These are phyloP conservation scores for Mactra quadrangularis DNA, from an alignment of 1,140 invertebrate genomes.

Conservation along the genomic window DNA sequence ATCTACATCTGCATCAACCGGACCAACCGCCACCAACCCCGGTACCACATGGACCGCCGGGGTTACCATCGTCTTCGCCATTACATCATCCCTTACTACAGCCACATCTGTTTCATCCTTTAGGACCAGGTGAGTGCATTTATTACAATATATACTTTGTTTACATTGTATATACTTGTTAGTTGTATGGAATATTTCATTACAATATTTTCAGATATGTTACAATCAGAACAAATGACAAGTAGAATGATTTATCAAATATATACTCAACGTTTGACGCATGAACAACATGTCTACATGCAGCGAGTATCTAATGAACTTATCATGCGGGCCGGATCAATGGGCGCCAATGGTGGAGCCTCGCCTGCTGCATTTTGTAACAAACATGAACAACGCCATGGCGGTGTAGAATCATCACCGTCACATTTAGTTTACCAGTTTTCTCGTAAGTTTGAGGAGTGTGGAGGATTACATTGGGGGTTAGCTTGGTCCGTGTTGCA, in stretches of 20 bases:
- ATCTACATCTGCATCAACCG: slow-evolving; percentile 92
- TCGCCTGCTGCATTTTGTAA: slow-evolving; percentile 17
- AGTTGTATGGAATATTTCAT: background rate
- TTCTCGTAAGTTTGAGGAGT: slow-evolving; percentile 78
- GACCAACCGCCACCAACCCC: slow-evolving; percentile 90
- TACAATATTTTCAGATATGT: slow-evolving; percentile 73
- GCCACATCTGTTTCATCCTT: slow-evolving; percentile 81
- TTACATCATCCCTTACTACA: slow-evolving; percentile 85
- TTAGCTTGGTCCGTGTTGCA: too few relatives aligned
- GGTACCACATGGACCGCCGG: slow-evolving; percentile 85
- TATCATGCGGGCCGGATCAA: slow-evolving; percentile 75
- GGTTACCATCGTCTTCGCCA: slow-evolving; percentile 85
- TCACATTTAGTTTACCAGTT: slow-evolving; percentile 82
- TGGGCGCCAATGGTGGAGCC: background rate
- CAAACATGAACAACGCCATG: slow-evolving; percentile 49
- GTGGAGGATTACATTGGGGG: too few relatives aligned
- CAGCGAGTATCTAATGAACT: slow-evolving; percentile 79
- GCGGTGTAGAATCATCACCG: slow-evolving; percentile 73
- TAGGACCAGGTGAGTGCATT: slow-evolving; percentile 70
- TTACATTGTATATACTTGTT: slow-evolving; percentile 9
- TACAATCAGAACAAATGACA: slow-evolving; percentile 77
- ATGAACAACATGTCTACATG: slow-evolving; percentile 80
- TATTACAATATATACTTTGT: too few relatives aligned
- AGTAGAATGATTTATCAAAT: slow-evolving; percentile 81
- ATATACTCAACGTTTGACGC: slow-evolving; percentile 80